A percentile compares a stretch with the other conserved stretches of the same genome.
phyloP scores from a whole-genome alignment of 2,888 invertebrate species.

The Chymomyza fuscimana region DNA sequence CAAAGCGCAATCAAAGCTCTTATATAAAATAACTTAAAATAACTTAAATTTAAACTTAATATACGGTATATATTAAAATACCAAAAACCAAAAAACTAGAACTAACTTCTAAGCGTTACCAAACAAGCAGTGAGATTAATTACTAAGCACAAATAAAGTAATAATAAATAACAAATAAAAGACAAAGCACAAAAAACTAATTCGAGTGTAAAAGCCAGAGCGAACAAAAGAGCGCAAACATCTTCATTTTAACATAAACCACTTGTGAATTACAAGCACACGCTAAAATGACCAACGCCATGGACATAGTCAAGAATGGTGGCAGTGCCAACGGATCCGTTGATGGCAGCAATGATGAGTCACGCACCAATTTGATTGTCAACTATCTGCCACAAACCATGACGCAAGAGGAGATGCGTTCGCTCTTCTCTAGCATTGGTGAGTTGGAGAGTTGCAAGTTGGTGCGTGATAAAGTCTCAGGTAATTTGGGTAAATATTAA shows the following conservation, averaged over 20 bases:
- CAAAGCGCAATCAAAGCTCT: constrained; percentile 79
- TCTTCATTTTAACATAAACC: too few relatives aligned
- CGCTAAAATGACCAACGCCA: constrained; percentile 79
- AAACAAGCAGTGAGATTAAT: constrained; percentile 76
- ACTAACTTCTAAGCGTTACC: constrained; percentile 49
- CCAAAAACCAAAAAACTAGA: constrained; percentile 31
- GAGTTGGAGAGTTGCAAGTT: constrained; percentile 98
- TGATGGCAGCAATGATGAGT: constrained; percentile 91
- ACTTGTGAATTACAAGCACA: constrained; percentile 13
- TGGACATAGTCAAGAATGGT: constrained; percentile 89
- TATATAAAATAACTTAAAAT: constrained; percentile 37
- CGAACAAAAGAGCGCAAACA: constrained; percentile 21
- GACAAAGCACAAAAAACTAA: constrained; percentile 1
- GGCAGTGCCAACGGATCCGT: constrained; percentile 80
- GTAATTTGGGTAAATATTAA: constrained; percentile 81
- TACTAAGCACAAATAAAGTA: constrained; percentile 57
- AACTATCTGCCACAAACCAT: constrained; percentile 97
- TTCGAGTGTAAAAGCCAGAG: constrained; percentile 35
- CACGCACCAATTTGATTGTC: constrained; percentile 96
- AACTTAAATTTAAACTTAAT: constrained; percentile 22
- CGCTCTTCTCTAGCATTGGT: constrained; percentile 95
- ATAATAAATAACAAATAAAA: constrained; percentile 19
- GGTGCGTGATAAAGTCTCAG: constrained; percentile 97
- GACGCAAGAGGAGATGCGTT: constrained; percentile 95
- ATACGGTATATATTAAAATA: constrained; percentile 14